Conservation (phyloP, 2,888 invertebrate species). For the Anoplius nigerrimus region DNA sequence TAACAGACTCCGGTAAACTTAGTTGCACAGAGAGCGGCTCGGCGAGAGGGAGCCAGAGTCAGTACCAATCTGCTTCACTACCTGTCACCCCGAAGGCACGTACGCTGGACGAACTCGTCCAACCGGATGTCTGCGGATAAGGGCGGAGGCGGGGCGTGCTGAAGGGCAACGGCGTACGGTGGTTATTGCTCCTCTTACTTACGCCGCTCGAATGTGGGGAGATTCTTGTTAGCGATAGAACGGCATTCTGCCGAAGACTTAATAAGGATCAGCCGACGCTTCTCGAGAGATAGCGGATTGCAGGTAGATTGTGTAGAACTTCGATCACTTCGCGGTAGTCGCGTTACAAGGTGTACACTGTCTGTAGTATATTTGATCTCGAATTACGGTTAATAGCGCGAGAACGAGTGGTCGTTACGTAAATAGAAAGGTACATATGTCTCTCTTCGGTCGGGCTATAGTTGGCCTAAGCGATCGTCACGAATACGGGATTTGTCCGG, state of each 20-base stretch:
- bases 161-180: background rate
- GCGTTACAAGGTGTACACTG: background rate
- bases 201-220: constrained; percentile 8
- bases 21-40: constrained; percentile 44
- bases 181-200: constrained; percentile 22
- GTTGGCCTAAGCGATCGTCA: too few relatives aligned
- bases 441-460: background rate
- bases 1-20: constrained; percentile 47
- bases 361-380: too few relatives aligned
- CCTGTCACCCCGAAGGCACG: constrained; percentile 35
- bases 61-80: background rate
- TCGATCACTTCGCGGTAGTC: constrained; percentile 10
- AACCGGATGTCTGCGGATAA: constrained; percentile 36
- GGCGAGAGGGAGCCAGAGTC: too few relatives aligned
- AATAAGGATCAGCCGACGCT: constrained; percentile 17
- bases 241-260: constrained; percentile 1
- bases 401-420: too few relatives aligned
- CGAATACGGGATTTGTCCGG: too few relatives aligned
- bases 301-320: constrained; percentile 17
- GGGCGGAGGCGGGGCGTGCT: constrained; percentile 15
- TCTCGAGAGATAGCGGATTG: constrained; percentile 5
- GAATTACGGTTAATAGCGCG: too few relatives aligned
- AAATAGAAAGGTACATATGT: background rate
- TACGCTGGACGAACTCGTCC: constrained; percentile 36
- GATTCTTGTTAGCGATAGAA: constrained; percentile 13